phyloP scores from a whole-genome alignment of 2,888 invertebrate species.

The Dynastes hyllus region DNA sequence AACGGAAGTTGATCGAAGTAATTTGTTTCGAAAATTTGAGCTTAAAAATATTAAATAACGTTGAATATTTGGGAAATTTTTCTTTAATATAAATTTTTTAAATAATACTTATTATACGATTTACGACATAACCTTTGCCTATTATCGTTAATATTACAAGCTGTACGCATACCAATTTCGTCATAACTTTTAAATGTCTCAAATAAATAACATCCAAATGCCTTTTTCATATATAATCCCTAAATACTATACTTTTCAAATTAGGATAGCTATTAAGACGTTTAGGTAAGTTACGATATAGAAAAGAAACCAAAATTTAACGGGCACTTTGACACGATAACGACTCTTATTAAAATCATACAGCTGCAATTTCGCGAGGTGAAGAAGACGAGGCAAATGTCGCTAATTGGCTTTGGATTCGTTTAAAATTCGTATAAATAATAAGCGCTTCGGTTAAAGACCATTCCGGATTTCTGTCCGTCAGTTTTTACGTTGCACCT shows the following conservation, averaged over 20 bases:
- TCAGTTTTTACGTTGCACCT: slow-evolving; percentile 3
- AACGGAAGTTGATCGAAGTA: not conserved
- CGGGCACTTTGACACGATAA: slow-evolving; percentile 49
- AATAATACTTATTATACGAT: not conserved
- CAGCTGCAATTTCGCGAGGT: slow-evolving; percentile 53
- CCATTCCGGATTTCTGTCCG: slow-evolving; percentile 18
- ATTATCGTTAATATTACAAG: slow-evolving; percentile 2
- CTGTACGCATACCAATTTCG: not conserved
- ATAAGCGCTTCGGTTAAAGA: slow-evolving; percentile 10
- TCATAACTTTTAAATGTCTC: not conserved
- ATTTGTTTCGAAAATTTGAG: not conserved
- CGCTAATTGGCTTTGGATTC: slow-evolving; percentile 53
- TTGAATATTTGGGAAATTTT: too few relatives aligned
- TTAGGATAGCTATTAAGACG: slow-evolving; percentile 53
- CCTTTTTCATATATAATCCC: not conserved
- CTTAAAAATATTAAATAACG: not conserved
- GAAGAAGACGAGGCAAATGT: slow-evolving; percentile 45
- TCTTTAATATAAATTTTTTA: not conserved
- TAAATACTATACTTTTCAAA: slow-evolving; percentile 49
- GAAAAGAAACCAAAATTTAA: slow-evolving; percentile 36
- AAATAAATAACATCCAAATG: slow-evolving; percentile 11
- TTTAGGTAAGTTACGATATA: slow-evolving; percentile 42
- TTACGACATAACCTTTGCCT: not conserved
- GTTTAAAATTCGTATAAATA: slow-evolving; percentile 50
- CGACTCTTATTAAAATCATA: slow-evolving; percentile 47